Conservation (phyloP, 2,888 invertebrate genomes). For the Acronicta leporina region DNA sequence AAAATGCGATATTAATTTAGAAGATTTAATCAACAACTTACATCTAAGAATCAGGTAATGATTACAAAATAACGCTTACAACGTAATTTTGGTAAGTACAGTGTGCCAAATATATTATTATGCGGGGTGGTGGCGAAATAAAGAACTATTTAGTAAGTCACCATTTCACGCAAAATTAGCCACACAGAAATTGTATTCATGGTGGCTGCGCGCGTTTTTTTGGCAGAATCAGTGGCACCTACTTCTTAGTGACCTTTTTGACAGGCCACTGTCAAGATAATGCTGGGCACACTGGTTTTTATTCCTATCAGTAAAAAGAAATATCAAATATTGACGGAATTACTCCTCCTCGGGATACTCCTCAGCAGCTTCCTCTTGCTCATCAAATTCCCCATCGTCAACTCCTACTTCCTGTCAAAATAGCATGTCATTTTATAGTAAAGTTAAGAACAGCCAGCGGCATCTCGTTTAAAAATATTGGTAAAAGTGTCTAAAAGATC, state of each 20-base stretch:
- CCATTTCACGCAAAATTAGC: too few species aligned
- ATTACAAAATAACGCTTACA: not conserved
- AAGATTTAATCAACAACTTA: not conserved
- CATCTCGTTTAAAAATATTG: too few species aligned
- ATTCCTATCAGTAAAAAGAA: not conserved
- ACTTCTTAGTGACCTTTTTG: too few species aligned
- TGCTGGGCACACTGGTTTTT: not conserved
- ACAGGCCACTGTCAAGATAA: not conserved
- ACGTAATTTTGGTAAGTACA: not conserved
- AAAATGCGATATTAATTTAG: not conserved
- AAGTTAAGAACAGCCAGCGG: too few species aligned
- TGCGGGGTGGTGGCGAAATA: not conserved
- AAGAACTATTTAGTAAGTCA: not conserved
- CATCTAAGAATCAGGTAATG: not conserved
- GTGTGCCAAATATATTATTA: not conserved
- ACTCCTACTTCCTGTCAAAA: conserved; percentile 89
- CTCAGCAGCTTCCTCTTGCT: conserved; percentile 84
- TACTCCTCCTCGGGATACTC: conserved; percentile 67
- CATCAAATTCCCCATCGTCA: conserved; percentile 90
- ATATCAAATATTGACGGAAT: not conserved
- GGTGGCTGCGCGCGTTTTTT: too few species aligned
- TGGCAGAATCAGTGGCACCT: too few species aligned
- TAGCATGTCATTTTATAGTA: not conserved
- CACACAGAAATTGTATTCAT: too few species aligned
- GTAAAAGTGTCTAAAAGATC: too few species aligned